Conservation (phyloP, 2,888 invertebrate genomes). For the Scelioninae gen. 1 region DNA sequence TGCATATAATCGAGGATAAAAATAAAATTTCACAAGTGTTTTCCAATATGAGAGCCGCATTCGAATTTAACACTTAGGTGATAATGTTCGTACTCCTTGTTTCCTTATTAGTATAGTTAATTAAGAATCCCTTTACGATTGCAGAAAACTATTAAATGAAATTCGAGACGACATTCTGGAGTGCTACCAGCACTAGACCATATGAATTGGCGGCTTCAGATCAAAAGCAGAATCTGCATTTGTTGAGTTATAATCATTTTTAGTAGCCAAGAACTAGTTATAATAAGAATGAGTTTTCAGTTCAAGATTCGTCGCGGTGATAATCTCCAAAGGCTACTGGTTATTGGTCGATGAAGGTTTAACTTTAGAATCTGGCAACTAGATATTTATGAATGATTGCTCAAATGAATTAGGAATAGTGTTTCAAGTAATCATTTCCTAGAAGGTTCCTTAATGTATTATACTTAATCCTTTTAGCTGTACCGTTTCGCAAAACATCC, state of each 20-base stretch:
- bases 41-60: not conserved
- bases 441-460: conserved; percentile 40
- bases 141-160: conserved; percentile 83
- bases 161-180: conserved; percentile 78
- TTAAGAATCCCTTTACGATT: conserved; percentile 81
- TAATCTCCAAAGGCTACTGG: conserved; percentile 82
- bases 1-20: too few species aligned
- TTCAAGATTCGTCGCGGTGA: conserved; percentile 81
- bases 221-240: conserved; percentile 75
- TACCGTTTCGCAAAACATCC: conserved; percentile 46
- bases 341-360: conserved; percentile 71
- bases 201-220: conserved; percentile 76
- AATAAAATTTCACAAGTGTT: too few species aligned
- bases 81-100: conserved; percentile 14
- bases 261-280: conserved; percentile 66
- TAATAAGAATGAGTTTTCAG: conserved; percentile 78
- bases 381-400: conserved; percentile 72
- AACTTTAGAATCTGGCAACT: conserved; percentile 71
- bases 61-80: conserved; percentile 65
- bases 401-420: conserved; percentile 56
- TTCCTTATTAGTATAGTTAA: conserved; percentile 75
- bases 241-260: conserved; percentile 65
- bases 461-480: conserved; percentile 51
- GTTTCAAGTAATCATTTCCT: conserved; percentile 58
- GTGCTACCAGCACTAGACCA: conserved; percentile 72